phyloP scores from a whole-genome alignment of 2,888 invertebrate genomes.

The Meandrusa payeni region DNA sequence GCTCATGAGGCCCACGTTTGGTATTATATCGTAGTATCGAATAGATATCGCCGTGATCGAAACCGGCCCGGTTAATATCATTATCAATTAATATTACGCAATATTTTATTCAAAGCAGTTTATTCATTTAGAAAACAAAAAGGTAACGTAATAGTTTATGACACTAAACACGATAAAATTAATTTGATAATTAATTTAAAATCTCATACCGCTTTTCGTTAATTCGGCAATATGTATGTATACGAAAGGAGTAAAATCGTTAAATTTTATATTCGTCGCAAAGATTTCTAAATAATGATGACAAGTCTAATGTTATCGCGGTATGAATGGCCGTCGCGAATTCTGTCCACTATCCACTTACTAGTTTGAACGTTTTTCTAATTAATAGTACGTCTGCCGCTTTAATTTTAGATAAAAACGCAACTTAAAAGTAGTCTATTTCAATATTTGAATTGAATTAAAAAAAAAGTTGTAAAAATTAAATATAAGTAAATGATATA shows the following conservation, averaged over 20 bases:
- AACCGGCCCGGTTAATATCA: too few relatives aligned
- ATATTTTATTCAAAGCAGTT: too few relatives aligned
- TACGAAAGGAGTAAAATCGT: constrained; percentile 50
- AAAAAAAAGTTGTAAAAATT: too few relatives aligned
- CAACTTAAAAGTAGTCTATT: constrained; percentile 10
- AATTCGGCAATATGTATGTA: constrained; percentile 20
- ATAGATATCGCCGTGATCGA: too few relatives aligned
- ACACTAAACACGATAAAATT: constrained; percentile 10
- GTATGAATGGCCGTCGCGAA: constrained; percentile 43
- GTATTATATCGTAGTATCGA: too few relatives aligned
- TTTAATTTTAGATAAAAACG: constrained; percentile 20
- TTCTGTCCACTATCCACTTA: constrained; percentile 1
- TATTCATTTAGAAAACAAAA: not conserved
- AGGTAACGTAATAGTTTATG: not conserved
- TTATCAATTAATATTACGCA: too few relatives aligned
- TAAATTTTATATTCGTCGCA: constrained; percentile 50
- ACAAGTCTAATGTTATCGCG: constrained; percentile 45
- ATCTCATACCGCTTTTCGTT: constrained; percentile 10
- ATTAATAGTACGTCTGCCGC: constrained; percentile 17
- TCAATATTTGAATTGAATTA: constrained; percentile 9
- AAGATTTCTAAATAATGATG: constrained; percentile 51
- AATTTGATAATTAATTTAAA: constrained; percentile 17
- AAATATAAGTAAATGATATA: too few relatives aligned
- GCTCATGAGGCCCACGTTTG: too few relatives aligned
- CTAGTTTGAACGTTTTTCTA: constrained; percentile 6